phyloP scores from a whole-genome alignment of 2,113 vertebrate species.

The Pangasianodon gigas region DNA sequence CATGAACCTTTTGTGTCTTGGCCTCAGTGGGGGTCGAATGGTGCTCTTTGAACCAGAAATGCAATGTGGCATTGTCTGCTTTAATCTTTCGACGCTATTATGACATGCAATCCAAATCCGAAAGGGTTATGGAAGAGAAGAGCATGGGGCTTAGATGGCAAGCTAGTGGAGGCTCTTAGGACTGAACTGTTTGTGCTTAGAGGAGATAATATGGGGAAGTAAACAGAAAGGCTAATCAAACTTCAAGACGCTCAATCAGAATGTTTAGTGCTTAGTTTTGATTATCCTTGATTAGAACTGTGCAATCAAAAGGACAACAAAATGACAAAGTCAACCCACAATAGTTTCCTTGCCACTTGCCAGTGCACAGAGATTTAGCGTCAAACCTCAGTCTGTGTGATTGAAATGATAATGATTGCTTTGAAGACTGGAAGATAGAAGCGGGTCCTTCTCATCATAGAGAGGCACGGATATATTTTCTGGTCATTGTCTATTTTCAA shows the following conservation, averaged over 20 bases:
- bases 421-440: constrained; percentile 36
- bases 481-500: constrained; percentile 37
- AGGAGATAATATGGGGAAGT: constrained; percentile 19
- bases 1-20: constrained; percentile 40
- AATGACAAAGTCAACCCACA: constrained; percentile 26
- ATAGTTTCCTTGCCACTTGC: constrained; percentile 25
- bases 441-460: not conserved
- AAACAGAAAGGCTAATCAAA: constrained; percentile 11
- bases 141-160: constrained; percentile 22
- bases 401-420: constrained; percentile 36
- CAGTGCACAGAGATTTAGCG: constrained; percentile 23
- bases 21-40: constrained; percentile 41
- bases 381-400: constrained; percentile 24
- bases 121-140: constrained; percentile 29
- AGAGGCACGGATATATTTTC: constrained; percentile 20
- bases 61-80: constrained; percentile 59
- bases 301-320: constrained; percentile 37
- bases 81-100: constrained; percentile 50
- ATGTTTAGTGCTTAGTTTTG: constrained; percentile 29
- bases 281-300: constrained; percentile 40
- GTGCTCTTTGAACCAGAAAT: constrained; percentile 60
- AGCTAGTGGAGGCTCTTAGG: constrained; percentile 34
- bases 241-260: constrained; percentile 31
- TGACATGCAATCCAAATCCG: constrained; percentile 45
- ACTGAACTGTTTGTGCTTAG: constrained; percentile 17